Evolutionary conservation across 2,888 invertebrate genomes (phyloP), one percentile per base, ranked within the genome.

Genomic region (Scaptomyza cyrtandrae): DNA sequence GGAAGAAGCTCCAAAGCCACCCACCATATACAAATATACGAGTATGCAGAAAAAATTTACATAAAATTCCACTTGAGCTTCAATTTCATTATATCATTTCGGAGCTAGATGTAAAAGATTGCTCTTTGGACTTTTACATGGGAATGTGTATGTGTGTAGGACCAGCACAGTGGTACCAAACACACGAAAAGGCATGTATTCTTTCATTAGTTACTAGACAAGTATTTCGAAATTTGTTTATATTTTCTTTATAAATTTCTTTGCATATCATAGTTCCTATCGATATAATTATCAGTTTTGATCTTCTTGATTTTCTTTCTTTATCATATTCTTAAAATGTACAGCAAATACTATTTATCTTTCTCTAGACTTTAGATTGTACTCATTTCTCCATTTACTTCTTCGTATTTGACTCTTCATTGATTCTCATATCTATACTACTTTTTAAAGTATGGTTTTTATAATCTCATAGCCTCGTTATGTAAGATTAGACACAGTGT

Each of bases 51-150:
- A 16, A 41, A 39, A 71, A 83, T 83, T 77, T 83, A 86, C 82
- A 83, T 83, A 88, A 83, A 88, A 86, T 63, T 67, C 65, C 87
- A 86, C 88, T 83, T 88, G 84, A 71, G 60, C 56, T 70, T 43
- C 45, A 74, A 66, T 71, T 76, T 65, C 45, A 54, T 63, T 55
- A 63, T 13, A 33, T 19, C 41, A 41, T 41, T 41, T 41, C 5
- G 16, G 19, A n/a, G 11, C 37, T 39, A 35, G 46, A 3, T 61
- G 66, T 37, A 64, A 54, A 63, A 59, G 41, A 44, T 45, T 39
- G 45, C 31, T 19, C 19, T 41, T 44, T 41, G 45, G 56, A 52
- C 48, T 43, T 44, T 37, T 54, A 41, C 27, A 56, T 27, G 43
- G 52, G 58, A 43, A 16, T 37, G 31, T 35, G 35, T 16, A 13